Base-by-base conservation (phyloP, 2,797 vertebrate species). In the Cyprinodon diabolis region DNA sequence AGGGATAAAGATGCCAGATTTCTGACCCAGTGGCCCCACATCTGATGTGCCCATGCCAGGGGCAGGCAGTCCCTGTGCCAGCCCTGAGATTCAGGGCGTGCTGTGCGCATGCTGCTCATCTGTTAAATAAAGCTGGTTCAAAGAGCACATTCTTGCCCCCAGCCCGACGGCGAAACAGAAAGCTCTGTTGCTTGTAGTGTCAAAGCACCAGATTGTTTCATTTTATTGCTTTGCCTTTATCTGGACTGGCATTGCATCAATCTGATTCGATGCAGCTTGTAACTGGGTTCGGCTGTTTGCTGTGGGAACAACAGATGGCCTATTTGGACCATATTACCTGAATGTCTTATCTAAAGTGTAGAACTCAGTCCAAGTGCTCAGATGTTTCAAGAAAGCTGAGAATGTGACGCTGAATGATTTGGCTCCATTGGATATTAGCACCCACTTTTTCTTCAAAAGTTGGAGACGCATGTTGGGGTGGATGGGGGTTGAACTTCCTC, bases 1-100 rank as follows among this genome's bases (percentile, higher is more conserved):
- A 95, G 92, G 88, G 94, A 87, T 89, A 90, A 88, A 90, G 91
- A 91, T 94, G 94, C 94, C 94, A 95, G 91, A 90, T 93, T 86
- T 74, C 86, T 92, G 92, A 93, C 91, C 90, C 76, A 79, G 84
- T 90, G 92, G 93, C 90, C 91, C 87, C 71, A 73, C 81, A 87
- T 91, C 89, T 93, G 90, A 94, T 77, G 82, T 90, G 87, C 90
- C 87, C 88, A 84, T 84, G 87, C 86, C 89, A 89, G 89, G 76
- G 90, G 83, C 83, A 85, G 88, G 87, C 87, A 71, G 79, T 87
- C 84, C 83, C 74, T 19, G 69, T 80, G 90, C 89, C 88, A 89
- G 89, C 89, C 81, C 73, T 13, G 77, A 84, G 90, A 87, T 82
- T 87, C 79, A 56, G 77, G 85, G 84, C 87, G 75, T 88, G 89